Evolutionary conservation across 2,888 invertebrate genomes (phyloP).

Genomic region (Mimumesa dahlbomi): DNA sequence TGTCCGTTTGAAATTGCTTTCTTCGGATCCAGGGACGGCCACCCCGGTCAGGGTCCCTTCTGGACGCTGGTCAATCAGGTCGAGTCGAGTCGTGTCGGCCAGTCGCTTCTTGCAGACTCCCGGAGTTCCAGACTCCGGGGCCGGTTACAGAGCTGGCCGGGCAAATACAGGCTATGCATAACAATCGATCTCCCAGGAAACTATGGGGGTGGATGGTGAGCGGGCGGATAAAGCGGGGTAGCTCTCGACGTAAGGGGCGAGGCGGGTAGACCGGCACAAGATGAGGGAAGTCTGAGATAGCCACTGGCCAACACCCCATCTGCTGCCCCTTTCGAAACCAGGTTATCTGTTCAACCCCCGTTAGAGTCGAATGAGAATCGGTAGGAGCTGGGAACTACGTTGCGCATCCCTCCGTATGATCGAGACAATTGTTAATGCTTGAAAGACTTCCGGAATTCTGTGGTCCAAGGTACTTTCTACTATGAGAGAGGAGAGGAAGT

Average conservation of each 20-base stretch:
- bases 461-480: conserved; percentile 24
- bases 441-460: conserved; percentile 42
- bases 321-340: conserved; percentile 69
- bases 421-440: conserved; percentile 52
- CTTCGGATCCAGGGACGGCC: conserved; percentile 70
- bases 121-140: conserved; percentile 63
- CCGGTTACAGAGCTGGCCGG: conserved; percentile 72
- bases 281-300: conserved; percentile 77
- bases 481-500: neutral
- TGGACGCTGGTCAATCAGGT: conserved; percentile 64
- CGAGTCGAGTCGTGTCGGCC: conserved; percentile 49
- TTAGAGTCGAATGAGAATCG: conserved; percentile 62
- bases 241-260: conserved; percentile 58
- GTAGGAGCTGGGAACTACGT: conserved; percentile 53
- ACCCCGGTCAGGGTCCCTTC: conserved; percentile 64
- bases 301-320: conserved; percentile 77
- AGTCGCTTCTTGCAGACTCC: conserved; percentile 65
- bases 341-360: conserved; percentile 65
- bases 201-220: conserved; percentile 79
- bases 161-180: conserved; percentile 81
- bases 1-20: conserved; percentile 73
- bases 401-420: conserved; percentile 53
- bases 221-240: conserved; percentile 74
- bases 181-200: conserved; percentile 80
- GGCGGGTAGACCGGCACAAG: conserved; percentile 66